Evolutionary conservation across 1,140 invertebrate genomes (phyloP), one percentile per base, ranked within the genome.

Genomic region (Drosophila parvula): DNA sequence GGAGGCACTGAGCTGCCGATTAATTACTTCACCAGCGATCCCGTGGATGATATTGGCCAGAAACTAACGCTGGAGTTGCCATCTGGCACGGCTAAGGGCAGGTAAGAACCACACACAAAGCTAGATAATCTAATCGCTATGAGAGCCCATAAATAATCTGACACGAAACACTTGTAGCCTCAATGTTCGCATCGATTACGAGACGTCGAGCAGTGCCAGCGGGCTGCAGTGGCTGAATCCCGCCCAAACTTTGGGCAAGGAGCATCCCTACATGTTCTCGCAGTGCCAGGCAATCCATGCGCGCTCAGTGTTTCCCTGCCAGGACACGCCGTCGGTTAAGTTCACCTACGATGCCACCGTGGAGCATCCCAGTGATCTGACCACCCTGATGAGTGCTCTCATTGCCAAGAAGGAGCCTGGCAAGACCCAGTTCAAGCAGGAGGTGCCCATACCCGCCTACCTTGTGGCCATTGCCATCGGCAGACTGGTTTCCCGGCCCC

Each of bases 231-330:
- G 98, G 98, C 90, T 99, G 36, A 94, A 94, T 59, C 95, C 97
- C 11, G 94, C 96, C 74, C 97, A 98, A 93, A 99, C 98, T 14
- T 94, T 96, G 7, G 97, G 97, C 45, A 96, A 97, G 92, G 94
- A 95, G 74, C 94, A 97, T 84, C 98, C 98, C 1, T 99, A 97
- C 92, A 89, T 99, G 70, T 99, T 97, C 93, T 98, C 96, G 74
- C 98, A 99, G 92, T 98, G 97, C 93, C 95, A 98, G 95, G 95
- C 98, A 11, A 98, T 98, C 78, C 97, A 98, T 93, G 96, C 96
- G 3, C 93, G 98, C 53, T 97, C 97, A 9, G 94, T 99, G 62
- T 64, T 98, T 12, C 98, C 98, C 5, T 98, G 98, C 90, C 98
- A 99, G 94, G 98, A 99, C 93, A 97, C 97, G 0, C 98, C 98